These are phyloP conservation scores for Cataglyphis altisquamis DNA, from an alignment of 2,888 invertebrate species.

Conservation along the genomic window DNA sequence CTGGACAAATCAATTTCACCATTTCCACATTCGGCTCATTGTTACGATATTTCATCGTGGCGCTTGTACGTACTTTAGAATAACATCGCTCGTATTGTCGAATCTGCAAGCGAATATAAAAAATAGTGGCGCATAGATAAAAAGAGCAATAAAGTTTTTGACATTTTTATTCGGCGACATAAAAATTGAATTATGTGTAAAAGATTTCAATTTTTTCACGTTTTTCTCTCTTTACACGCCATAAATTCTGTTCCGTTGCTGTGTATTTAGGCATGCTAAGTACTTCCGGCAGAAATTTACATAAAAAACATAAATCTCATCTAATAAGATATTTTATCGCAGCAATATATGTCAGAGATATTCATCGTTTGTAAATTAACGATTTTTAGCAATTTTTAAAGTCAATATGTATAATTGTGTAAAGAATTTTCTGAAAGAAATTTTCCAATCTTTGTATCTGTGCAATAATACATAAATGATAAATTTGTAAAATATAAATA, in stretches of 20 bases:
- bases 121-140: slow-evolving; percentile 8
- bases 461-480: not conserved
- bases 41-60: slow-evolving; percentile 37
- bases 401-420: not conserved
- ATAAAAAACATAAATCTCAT: not conserved
- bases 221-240: not conserved
- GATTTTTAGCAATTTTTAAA: not conserved
- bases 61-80: not conserved
- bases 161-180: not conserved
- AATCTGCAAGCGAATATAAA: slow-evolving; percentile 31
- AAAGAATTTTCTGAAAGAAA: not conserved
- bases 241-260: slow-evolving; percentile 24
- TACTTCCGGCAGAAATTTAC: slow-evolving; percentile 7
- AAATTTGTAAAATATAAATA: not conserved
- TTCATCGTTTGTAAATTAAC: not conserved
- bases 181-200: slow-evolving; percentile 30
- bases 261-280: not conserved
- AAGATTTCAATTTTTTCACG: not conserved
- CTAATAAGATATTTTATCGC: not conserved
- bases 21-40: not conserved
- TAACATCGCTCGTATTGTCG: slow-evolving; percentile 5
- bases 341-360: slow-evolving; percentile 9
- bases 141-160: slow-evolving; percentile 14
- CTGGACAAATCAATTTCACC: not conserved
- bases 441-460: not conserved